Conservation (phyloP, 2,797 vertebrate species). For the Gymnothorax reevesii region DNA sequence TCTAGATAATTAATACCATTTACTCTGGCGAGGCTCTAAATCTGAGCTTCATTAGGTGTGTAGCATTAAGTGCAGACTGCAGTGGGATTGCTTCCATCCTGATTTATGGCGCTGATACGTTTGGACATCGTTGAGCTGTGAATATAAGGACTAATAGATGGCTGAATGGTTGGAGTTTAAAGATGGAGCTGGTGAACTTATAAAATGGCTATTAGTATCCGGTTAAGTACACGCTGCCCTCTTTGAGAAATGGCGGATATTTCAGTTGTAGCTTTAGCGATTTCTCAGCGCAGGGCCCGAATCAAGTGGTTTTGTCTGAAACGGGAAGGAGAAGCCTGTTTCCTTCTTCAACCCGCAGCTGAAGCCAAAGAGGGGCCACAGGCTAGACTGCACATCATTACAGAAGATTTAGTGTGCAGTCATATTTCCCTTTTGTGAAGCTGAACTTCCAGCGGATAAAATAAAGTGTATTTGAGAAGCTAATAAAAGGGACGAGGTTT, state of each 20-base stretch:
- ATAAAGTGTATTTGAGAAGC: slow-evolving; percentile 57
- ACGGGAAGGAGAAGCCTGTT: neutral
- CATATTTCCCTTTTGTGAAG: slow-evolving; percentile 29
- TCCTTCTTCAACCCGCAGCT: slow-evolving; percentile 1
- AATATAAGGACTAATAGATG: neutral
- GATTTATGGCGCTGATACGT: slow-evolving; percentile 23
- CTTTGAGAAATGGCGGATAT: neutral
- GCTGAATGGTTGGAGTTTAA: neutral
- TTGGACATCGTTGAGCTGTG: slow-evolving; percentile 10
- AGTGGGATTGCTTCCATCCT: slow-evolving; percentile 16
- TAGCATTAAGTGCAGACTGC: neutral
- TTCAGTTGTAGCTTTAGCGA: neutral
- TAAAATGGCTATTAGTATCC: neutral
- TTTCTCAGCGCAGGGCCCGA: neutral
- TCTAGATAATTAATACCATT: slow-evolving; percentile 18
- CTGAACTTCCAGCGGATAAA: slow-evolving; percentile 64
- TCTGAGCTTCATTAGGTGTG: neutral
- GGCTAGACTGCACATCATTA: slow-evolving; percentile 11
- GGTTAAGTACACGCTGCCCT: neutral
- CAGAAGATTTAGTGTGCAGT: neutral
- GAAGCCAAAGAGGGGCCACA: neutral
- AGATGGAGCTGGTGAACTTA: neutral
- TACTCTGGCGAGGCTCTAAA: neutral
- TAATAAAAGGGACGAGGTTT: slow-evolving; percentile 65
- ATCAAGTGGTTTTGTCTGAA: neutral